Conservation (phyloP, 2,888 invertebrate species). For the Papilio demoleus region DNA sequence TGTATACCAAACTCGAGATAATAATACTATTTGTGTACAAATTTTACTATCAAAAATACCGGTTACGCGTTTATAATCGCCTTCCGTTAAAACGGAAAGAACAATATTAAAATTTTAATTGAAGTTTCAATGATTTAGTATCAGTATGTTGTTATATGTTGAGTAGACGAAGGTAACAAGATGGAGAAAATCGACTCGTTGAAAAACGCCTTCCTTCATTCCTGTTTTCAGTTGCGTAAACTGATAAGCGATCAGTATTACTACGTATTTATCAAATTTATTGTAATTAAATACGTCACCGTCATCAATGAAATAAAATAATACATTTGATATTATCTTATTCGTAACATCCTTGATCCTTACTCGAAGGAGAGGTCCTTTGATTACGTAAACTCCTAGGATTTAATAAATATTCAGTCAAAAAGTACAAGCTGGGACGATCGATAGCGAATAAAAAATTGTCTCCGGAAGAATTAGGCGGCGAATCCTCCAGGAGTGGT, state of each 20-base stretch:
- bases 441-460: conserved; percentile 63
- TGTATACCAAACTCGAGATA: too few relatives aligned
- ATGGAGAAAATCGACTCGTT: conserved; percentile 15
- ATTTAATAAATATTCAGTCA: conserved; percentile 68
- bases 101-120: background rate
- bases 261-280: background rate
- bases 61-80: too few relatives aligned
- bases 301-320: background rate
- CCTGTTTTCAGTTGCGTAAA: conserved; percentile 2
- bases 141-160: background rate
- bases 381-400: conserved; percentile 74
- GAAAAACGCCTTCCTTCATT: background rate
- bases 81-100: background rate
- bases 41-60: too few relatives aligned
- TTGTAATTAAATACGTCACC: background rate
- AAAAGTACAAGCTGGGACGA: conserved; percentile 56
- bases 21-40: background rate
- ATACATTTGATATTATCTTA: background rate
- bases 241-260: background rate
- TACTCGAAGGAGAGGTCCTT: conserved; percentile 54
- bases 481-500: conserved; percentile 65
- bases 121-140: background rate
- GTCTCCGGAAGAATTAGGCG: conserved; percentile 59
- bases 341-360: background rate
- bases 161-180: conserved; percentile 7